Base-by-base conservation (phyloP, 2,113 vertebrate genomes). In the Tragelaphus scriptus region DNA sequence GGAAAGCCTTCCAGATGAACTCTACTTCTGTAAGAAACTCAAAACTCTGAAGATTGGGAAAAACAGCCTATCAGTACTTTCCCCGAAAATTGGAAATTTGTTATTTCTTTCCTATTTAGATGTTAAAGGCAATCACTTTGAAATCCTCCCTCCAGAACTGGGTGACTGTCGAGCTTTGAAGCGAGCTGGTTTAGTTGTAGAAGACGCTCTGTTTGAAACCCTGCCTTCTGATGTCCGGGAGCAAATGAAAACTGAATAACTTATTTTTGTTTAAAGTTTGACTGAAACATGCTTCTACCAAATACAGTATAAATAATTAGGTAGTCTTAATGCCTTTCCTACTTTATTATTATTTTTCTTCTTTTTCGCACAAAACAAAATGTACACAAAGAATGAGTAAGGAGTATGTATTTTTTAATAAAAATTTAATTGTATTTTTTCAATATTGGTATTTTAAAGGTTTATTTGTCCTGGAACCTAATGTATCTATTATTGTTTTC, bases 11-110 rank as follows among this genome's bases (percentile, higher is more conserved):
- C 99, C 99, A 10, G 99, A 99, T 63, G 99, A 99, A 98, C 99
- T 99, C 0, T 99, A 99, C 98, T 99, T 99, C 94, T 99, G 99
- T 99, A 99, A 99, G 98, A 99, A 99, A 98, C 99, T 99, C 14
- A 99, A 99, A 98, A 99, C 99, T 1, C 98, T 99, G 80, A 99
- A 99, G 99, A 99, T 99, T 15, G 99, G 99, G 79, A 99, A 99
- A 98, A 99, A 99, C 98, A 99, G 98, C 26, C 98, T 99, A 96
- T 99, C 99, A 0, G 97, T 99, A 94, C 99, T 99, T 30, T 99
- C 99, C 0, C 99, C 99, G 94, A 99, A 99, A 98, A 99, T 99
- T 93, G 99, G 99, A 88, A 99, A 99, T 97, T 98, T 99, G 89
- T 98, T 98, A 4, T 99, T 99, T 58, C 99, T 99, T 87, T 99